phyloP scores from a whole-genome alignment of 2,113 vertebrate genomes.

The Xiphorhynchus elegans region DNA sequence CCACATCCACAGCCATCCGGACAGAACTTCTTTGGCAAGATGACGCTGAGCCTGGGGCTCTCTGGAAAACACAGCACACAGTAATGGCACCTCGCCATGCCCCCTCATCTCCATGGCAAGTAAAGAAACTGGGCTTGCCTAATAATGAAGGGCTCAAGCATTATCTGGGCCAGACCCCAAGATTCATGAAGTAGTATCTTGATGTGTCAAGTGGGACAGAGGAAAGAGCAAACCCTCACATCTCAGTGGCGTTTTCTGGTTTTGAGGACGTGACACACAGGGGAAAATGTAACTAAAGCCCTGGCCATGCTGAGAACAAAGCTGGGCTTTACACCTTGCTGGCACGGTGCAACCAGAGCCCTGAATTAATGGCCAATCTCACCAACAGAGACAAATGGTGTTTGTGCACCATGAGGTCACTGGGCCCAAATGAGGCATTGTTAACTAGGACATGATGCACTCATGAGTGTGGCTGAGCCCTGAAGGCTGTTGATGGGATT shows the following conservation, averaged over 20 bases:
- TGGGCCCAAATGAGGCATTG: neutral
- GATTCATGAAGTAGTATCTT: neutral
- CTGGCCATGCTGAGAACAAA: neutral
- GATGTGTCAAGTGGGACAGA: neutral
- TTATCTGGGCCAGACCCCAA: neutral
- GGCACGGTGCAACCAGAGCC: fast-evolving
- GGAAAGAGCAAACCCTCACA: neutral
- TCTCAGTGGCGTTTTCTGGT: neutral
- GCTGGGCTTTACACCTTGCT: neutral
- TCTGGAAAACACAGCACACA: conserved; percentile 14
- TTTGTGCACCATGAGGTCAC: neutral
- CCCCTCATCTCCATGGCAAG: fast-evolving
- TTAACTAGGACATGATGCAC: neutral
- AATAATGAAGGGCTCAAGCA: fast-evolving
- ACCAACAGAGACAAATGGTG: too few relatives aligned
- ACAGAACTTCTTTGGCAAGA: neutral
- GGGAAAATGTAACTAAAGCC: neutral
- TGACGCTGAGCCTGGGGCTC: neutral
- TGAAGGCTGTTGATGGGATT: fast-evolving
- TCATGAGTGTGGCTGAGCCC: fast-evolving
- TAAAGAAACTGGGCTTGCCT: neutral
- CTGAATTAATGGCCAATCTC: neutral
- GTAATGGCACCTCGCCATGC: fast-evolving
- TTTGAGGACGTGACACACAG: fast-evolving
- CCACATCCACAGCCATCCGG: conserved; percentile 70